Evolutionary conservation across 1,140 invertebrate genomes (phyloP).

Genomic region (Lasaia peninsularis): DNA sequence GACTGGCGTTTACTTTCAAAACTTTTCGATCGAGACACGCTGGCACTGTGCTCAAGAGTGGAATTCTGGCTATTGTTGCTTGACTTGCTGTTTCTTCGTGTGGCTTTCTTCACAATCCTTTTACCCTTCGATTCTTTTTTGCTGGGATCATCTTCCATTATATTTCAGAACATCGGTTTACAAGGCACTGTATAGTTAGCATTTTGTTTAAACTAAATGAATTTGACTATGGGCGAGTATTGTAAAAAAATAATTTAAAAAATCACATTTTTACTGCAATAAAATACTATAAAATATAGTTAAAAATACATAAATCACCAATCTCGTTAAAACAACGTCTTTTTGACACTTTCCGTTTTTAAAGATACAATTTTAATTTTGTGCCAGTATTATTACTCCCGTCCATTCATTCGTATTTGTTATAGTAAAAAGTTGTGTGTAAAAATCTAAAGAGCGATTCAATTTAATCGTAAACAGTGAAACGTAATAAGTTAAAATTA

Average conservation of each 20-base stretch:
- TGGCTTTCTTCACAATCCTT: constrained; percentile 58
- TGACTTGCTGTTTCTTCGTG: constrained; percentile 58
- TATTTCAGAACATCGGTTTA: constrained; percentile 32
- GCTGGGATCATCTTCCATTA: constrained; percentile 73
- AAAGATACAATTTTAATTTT: neutral
- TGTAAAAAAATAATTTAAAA: constrained; percentile 7
- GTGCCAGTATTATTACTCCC: neutral
- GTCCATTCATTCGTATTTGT: too few species aligned
- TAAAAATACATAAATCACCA: neutral
- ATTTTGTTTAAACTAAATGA: neutral
- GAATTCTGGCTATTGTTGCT: constrained; percentile 52
- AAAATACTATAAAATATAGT: neutral
- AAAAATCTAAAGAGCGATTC: too few species aligned
- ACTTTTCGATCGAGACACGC: constrained; percentile 50
- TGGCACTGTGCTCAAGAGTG: constrained; percentile 30
- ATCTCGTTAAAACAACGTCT: neutral
- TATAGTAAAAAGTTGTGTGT: neutral
- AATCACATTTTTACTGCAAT: constrained; percentile 5
- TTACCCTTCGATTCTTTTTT: constrained; percentile 71
- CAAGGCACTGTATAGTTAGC: constrained; percentile 32
- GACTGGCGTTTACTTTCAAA: constrained; percentile 51
- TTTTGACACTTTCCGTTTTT: constrained; percentile 6
- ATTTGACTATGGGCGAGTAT: neutral
- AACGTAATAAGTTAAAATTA: too few species aligned
- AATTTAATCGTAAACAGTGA: too few species aligned